Evolutionary conservation across 1,140 invertebrate species (phyloP), one percentile per base, ranked within the genome.

Genomic region (Microplitis mediator): DNA sequence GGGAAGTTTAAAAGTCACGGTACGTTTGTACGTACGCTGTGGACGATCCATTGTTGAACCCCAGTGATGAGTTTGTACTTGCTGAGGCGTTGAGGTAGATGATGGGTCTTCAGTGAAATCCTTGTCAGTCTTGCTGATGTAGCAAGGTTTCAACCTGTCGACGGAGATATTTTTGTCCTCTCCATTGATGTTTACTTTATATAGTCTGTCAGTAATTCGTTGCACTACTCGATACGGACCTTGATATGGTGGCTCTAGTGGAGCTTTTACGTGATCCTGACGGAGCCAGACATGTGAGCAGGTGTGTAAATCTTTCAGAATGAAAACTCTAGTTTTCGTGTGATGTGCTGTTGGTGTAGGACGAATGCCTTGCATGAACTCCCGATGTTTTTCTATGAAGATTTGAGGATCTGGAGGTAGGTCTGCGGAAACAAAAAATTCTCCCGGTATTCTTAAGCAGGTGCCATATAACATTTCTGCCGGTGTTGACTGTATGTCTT

Each of bases 371-470:
- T 34, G 1, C 71, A 80, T 78, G 34, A 31, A 35, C 32, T 72
- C 34, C 3, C 72, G 4, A 13, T 78, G 50, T 34, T 75, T 54
- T 58, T 75, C 66, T 0, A 76, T 64, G 35, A 76, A 78, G 2
- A 54, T 50, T 50, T 62, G n/a, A 23, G 73, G 69, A 1, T 56
- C 34, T 35, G 9, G 16, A 4, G 16, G 3, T 3, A 23, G 0
- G 3, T 64, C 54, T 11, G 51, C 32, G 11, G 54, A 23, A 3
- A 64, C 51, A 56, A 86, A 79, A 68, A 86, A 82, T 74, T 86
- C 80, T 3, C 79, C 81, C 9, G 85, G 84, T 2, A 83, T 34
- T 11, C 77, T 63, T 8, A 83, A 51, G 0, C 76, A 45, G n/a
- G 52, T 39, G 3, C 81, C 81, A 68, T 78, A 81, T 3, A 80